Conservation (phyloP, 1,140 invertebrate species). For the Euura lappo region DNA sequence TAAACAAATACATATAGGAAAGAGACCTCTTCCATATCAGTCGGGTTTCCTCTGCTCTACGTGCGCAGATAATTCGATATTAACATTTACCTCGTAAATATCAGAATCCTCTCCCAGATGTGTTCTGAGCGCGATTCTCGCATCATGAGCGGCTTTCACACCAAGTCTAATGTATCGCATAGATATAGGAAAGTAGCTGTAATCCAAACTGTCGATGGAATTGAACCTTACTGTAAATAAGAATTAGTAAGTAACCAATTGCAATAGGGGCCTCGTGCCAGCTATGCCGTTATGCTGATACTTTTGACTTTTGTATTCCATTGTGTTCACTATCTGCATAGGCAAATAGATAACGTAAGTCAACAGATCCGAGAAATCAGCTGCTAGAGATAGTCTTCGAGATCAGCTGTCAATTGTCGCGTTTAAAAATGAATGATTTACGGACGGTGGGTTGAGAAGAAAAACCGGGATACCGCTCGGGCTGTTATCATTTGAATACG, state of each 20-base stretch:
- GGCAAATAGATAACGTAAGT: too few species aligned
- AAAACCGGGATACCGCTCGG: too few species aligned
- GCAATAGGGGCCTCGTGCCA: constrained; percentile 14
- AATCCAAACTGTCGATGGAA: constrained; percentile 40
- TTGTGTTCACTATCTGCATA: constrained; percentile 16
- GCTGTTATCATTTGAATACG: too few species aligned
- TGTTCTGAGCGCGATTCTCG: constrained; percentile 45
- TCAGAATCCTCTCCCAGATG: constrained; percentile 44
- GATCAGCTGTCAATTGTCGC: too few species aligned
- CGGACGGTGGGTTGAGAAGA: too few species aligned
- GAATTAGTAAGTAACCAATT: neutral
- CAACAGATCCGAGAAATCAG: too few species aligned
- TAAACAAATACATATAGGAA: neutral
- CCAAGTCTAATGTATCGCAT: constrained; percentile 36
- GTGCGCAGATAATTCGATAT: neutral
- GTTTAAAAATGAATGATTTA: too few species aligned
- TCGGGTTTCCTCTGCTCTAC: neutral
- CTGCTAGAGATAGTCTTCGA: too few species aligned
- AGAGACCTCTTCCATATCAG: neutral
- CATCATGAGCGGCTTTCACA: constrained; percentile 42
- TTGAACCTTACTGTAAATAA: constrained; percentile 36
- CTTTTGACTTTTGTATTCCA: constrained; percentile 40
- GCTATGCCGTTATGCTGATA: constrained; percentile 9
- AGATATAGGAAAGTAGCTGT: constrained; percentile 45
- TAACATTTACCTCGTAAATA: constrained; percentile 40